Evolutionary conservation across 2,888 invertebrate genomes (phyloP), one percentile per base, ranked within the genome.

Genomic region (Lissocephala sabroskyi): DNA sequence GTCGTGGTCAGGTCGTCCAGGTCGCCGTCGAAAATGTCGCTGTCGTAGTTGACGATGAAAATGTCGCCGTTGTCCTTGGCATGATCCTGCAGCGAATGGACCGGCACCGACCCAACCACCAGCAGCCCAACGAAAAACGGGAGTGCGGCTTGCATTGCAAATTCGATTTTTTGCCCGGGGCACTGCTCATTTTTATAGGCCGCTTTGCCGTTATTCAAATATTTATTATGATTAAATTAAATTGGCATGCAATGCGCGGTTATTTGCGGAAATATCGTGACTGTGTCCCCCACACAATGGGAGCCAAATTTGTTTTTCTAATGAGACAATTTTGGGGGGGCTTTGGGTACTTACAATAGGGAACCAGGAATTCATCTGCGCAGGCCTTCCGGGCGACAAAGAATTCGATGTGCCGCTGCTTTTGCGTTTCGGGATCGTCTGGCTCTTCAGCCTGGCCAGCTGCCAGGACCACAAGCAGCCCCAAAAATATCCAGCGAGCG

Each of bases 11-110:
- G 56, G 18, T 63, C 70, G 39, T 74, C 59, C 32, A 63, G 19
- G 44, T 71, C 59, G 32, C 73, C 65, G 58, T 66, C 62, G 2
- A 70, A 70, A 14, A 49, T 62, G 9, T 63, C 65, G 16, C 52
- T 62, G n/a, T 65, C 65, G 45, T 79, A 67, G 37, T 40, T 59
- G 16, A 76, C 50, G 17, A 70, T 76, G 51, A 48, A 79, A 61
- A 80, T 71, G 52, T 80, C 81, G 9, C 80, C 82, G 59, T 80
- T 81, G 47, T 81, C 59, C 56, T 56, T 79, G 23, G 78, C 74
- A n/a, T 46, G 59, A 49, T 67, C 56, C 17, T 44, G 52, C 1
- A 68, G 28, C 1, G 53, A n/a, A n/a, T n/a, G n/a, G n/a, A n/a
- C n/a, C n/a, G n/a, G n/a, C n/a, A n/a, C n/a, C n/a, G n/a, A n/a